Evolutionary conservation across 64 coral and sea anemone genomes (phyloP).

Genomic region (Actinia equina): DNA sequence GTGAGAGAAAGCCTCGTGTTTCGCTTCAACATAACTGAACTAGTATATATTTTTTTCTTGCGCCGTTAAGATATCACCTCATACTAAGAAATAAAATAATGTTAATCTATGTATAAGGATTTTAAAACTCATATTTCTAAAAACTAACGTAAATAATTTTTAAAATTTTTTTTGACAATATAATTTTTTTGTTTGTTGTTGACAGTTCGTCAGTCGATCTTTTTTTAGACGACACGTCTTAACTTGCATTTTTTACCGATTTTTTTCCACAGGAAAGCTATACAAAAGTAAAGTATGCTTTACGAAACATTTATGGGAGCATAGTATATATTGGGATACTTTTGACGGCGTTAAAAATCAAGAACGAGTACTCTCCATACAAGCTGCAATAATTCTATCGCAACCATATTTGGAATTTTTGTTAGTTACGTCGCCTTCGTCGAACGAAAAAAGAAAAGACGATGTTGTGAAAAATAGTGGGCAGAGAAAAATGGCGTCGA

Average conservation of each 20-base stretch:
- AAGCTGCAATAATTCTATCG: conserved; percentile 96
- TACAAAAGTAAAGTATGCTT: conserved; percentile 99
- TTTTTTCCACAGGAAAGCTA: conserved; percentile 76
- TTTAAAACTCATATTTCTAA: neutral
- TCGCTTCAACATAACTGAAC: conserved; percentile 37
- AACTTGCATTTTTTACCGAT: conserved; percentile 23
- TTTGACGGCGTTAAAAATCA: conserved; percentile 99
- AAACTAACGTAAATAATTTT: neutral
- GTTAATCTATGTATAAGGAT: neutral
- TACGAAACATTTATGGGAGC: conserved; percentile 99
- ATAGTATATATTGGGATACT: conserved; percentile 97
- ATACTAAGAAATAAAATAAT: neutral
- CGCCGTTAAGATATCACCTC: neutral
- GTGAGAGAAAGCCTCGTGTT: conserved; percentile 70
- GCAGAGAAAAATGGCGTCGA: conserved; percentile 57
- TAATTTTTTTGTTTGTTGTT: conserved; percentile 13
- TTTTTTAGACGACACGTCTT: conserved; percentile 13
- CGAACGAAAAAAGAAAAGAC: conserved; percentile 93
- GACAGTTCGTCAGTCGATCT: conserved; percentile 13
- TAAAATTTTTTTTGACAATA: neutral
- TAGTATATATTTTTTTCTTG: neutral
- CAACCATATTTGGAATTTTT: conserved; percentile 98
- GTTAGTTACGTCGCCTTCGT: conserved; percentile 89
- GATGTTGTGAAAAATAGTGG: conserved; percentile 52
- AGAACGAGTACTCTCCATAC: conserved; percentile 95